These are phyloP conservation scores for Pelusios castaneus DNA, from an alignment of 2,113 vertebrate genomes.

Conservation along the genomic window DNA sequence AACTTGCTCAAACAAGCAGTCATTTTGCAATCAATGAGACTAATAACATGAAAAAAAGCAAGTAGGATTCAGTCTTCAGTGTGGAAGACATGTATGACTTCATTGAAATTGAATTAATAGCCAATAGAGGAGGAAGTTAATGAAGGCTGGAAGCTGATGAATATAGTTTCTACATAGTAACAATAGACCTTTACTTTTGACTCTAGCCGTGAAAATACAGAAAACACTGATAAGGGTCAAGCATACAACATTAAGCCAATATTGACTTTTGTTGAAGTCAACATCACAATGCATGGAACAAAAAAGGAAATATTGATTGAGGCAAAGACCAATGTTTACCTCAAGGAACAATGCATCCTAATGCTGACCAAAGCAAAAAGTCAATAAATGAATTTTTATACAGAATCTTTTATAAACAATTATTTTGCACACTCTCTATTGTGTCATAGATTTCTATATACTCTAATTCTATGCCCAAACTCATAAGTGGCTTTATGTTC, in stretches of 20 bases:
- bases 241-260: slow-evolving; percentile 40
- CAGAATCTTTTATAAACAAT: slow-evolving; percentile 15
- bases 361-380: not conserved
- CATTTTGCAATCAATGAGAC: not conserved
- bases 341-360: slow-evolving; percentile 26
- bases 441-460: slow-evolving; percentile 21
- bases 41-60: slow-evolving; percentile 6
- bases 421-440: slow-evolving; percentile 29
- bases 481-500: not conserved
- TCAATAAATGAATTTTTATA: slow-evolving; percentile 16
- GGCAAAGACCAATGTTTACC: slow-evolving; percentile 35
- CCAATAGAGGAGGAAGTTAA: not conserved
- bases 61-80: not conserved
- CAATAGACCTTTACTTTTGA: not conserved
- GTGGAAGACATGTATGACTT: not conserved
- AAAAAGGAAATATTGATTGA: slow-evolving; percentile 17
- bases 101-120: not conserved
- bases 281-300: slow-evolving; percentile 14
- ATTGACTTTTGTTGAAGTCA: slow-evolving; percentile 38
- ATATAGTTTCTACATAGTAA: not conserved
- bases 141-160: not conserved
- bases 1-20: not conserved
- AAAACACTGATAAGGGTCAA: slow-evolving; percentile 18
- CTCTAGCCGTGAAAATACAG: not conserved
- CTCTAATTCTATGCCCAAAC: not conserved